Evolutionary conservation across 1,140 invertebrate genomes (phyloP), one percentile per base, ranked within the genome.

Genomic region (Orchestia grillus): DNA sequence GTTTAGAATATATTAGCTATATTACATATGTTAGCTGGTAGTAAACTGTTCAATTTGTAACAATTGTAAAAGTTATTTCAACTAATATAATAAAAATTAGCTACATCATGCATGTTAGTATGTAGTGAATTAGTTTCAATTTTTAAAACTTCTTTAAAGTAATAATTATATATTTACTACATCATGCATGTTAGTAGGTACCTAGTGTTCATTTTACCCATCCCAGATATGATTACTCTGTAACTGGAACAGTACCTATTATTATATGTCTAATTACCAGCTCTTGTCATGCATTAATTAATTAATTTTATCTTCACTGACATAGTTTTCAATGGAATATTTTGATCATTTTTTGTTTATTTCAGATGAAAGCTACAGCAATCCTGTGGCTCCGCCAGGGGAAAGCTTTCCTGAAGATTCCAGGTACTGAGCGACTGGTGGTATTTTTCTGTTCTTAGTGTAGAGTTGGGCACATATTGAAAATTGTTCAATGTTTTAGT

Each of bases 291-390:
- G 28, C 62, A 77, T n/a, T n/a, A n/a, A n/a, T n/a, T n/a, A n/a
- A 77, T 77, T 77, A 77, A 77, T 77, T 36, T 3, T 36, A 3
- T 77, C 1, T n/a, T n/a, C 1, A 36, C 28, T 77, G 62, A 77
- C 62, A 19, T 77, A 36, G 15, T 36, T 23, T 77, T 36, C 36
- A 36, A 19, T 77, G 62, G 36, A 77, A 23, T 36, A 36, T 3
- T 15, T 77, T 23, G 28, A 77, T 23, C 15, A 15, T 36, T 77
- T 28, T 77, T 77, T 23, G 36, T 77, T 77, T 77, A 77, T 98
- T 98, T 97, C 98, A 98, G 88, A 97, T 98, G 97, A 98, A 98
- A 47, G 98, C 98, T 97, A 97, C 98, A 96, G 62, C 87, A 88
- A 91, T 57, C 47, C 53, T 62, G 53, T 96, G 47, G 92, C 42